Evolutionary conservation across 1,140 invertebrate genomes (phyloP).

Genomic region (Antheraea pernyi): DNA sequence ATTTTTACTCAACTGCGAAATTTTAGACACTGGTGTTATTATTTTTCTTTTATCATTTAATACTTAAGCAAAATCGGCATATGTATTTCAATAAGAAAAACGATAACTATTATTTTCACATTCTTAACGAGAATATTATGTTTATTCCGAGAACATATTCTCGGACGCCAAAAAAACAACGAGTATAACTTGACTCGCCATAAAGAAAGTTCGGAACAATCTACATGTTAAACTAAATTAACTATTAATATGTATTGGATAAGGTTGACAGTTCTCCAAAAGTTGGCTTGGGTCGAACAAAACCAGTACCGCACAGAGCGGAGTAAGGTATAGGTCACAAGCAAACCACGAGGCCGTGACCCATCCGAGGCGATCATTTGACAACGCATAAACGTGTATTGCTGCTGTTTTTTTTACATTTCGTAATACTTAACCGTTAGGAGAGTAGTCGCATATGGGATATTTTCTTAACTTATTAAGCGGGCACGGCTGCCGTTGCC

Average conservation of each 20-base stretch:
- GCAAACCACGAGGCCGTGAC: conserved; percentile 40
- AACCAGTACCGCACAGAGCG: conserved; percentile 66
- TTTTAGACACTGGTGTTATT: too few species aligned
- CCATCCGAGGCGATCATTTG: conserved; percentile 37
- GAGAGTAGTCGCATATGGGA: background rate
- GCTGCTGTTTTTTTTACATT: conserved; percentile 25
- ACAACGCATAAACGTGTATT: conserved; percentile 27
- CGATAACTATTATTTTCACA: conserved; percentile 1
- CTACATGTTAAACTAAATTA: conserved; percentile 17
- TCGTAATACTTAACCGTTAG: conserved; percentile 26
- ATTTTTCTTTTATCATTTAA: background rate
- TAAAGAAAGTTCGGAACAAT: conserved; percentile 30
- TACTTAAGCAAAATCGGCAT: background rate
- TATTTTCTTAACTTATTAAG: background rate
- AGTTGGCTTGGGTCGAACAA: conserved; percentile 7
- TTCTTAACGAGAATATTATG: conserved; percentile 5
- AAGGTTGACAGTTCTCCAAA: conserved; percentile 10
- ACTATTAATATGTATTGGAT: conserved; percentile 18
- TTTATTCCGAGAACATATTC: conserved; percentile 27
- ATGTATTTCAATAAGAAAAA: background rate
- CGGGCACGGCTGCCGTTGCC: too few species aligned
- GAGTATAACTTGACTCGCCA: conserved; percentile 19
- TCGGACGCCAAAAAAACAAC: conserved; percentile 24
- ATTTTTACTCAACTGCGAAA: too few species aligned
- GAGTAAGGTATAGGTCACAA: conserved; percentile 56